phyloP scores from a whole-genome alignment of 2,888 invertebrate species.

The Polyploca ridens region DNA sequence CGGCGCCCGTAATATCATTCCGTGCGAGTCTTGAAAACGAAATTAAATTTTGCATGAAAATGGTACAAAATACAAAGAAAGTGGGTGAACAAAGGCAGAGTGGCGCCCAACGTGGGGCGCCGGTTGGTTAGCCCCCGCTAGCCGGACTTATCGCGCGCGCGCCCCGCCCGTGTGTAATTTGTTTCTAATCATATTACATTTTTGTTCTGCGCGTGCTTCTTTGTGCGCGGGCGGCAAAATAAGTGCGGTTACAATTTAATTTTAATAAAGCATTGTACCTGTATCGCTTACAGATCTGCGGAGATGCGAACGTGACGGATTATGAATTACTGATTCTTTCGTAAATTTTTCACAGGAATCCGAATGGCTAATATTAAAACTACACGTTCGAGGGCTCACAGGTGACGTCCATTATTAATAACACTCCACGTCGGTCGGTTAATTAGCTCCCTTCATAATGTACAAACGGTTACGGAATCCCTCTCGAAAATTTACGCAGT shows the following conservation, averaged over 20 bases:
- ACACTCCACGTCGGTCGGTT: constrained; percentile 59
- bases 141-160: constrained; percentile 55
- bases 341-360: constrained; percentile 18
- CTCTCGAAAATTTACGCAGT: constrained; percentile 73
- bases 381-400: constrained; percentile 36
- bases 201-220: constrained; percentile 52
- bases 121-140: constrained; percentile 69
- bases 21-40: constrained; percentile 83
- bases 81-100: constrained; percentile 77
- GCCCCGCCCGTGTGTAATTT: constrained; percentile 69
- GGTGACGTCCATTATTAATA: constrained; percentile 54
- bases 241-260: constrained; percentile 48
- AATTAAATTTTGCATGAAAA: constrained; percentile 84
- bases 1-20: constrained; percentile 80
- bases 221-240: constrained; percentile 41
- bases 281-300: constrained; percentile 19
- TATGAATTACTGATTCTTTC: constrained; percentile 13
- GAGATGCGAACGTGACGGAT: constrained; percentile 9
- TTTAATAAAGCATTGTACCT: constrained; percentile 47
- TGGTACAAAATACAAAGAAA: constrained; percentile 84
- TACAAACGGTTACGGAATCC: constrained; percentile 75
- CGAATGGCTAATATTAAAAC: constrained; percentile 43
- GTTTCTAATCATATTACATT: constrained; percentile 82
- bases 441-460: constrained; percentile 81
- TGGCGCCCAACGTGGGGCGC: constrained; percentile 62